These are phyloP conservation scores for Charadrius vociferus DNA, from an alignment of 2,113 vertebrate genomes.

Conservation along the genomic window DNA sequence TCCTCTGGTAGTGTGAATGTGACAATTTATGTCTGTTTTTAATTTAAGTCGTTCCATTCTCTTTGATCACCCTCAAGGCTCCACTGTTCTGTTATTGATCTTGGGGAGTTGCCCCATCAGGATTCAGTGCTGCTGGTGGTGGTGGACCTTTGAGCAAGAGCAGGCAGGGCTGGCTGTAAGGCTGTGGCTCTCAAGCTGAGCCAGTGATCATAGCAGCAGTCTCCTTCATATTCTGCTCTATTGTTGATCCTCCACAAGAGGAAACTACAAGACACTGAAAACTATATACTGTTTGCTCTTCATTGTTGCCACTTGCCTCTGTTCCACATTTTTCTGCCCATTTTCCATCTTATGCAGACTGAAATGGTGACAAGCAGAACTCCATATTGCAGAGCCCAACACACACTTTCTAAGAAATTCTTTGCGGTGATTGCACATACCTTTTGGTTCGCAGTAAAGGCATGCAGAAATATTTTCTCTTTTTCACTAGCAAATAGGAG, in stretches of 20 bases:
- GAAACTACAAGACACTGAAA: not conserved
- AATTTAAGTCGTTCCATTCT: not conserved
- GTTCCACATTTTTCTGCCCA: not conserved
- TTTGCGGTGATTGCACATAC: not conserved
- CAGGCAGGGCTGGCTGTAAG: not conserved
- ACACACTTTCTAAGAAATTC: not conserved
- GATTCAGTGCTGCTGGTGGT: not conserved
- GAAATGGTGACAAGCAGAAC: not conserved
- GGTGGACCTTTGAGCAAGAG: not conserved
- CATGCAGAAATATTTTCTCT: constrained; percentile 51
- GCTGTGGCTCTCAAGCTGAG: not conserved
- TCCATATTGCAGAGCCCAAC: not conserved
- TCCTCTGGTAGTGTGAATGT: not conserved
- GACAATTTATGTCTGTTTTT: not conserved
- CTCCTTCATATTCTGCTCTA: not conserved
- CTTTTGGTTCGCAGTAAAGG: constrained; percentile 36
- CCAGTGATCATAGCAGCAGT: not conserved
- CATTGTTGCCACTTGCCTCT: not conserved
- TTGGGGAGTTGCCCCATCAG: not conserved
- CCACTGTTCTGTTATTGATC: not conserved
- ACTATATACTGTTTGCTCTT: not conserved
- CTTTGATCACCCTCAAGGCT: not conserved
- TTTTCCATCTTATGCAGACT: not conserved
- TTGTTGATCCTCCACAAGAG: not conserved
- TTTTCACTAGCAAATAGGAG: constrained; percentile 35